Conservation (phyloP, 2,888 invertebrate genomes). For the Parnassius mnemosyne region DNA sequence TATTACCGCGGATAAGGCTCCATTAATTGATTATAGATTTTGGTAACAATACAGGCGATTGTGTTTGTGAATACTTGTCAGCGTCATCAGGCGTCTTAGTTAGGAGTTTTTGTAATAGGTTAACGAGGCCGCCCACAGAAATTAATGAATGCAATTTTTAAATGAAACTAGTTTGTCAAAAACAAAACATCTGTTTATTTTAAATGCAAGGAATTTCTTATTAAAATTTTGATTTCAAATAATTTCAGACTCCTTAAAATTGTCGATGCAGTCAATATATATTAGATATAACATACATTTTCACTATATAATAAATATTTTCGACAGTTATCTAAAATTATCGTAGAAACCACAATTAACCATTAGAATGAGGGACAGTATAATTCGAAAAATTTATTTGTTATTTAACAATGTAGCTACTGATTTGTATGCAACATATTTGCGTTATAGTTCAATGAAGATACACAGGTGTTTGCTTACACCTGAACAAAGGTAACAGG, state of each 20-base stretch:
- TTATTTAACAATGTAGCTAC: conserved; percentile 24
- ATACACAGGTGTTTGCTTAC: conserved; percentile 57
- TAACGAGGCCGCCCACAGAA: conserved; percentile 50
- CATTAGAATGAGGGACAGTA: no score
- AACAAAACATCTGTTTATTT: background rate
- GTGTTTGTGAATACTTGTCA: conserved; percentile 68
- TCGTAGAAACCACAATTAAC: no score
- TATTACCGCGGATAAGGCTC: conserved; percentile 59
- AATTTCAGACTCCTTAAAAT: no score
- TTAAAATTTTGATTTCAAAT: no score
- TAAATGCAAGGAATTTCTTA: no score
- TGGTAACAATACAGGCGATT: conserved; percentile 66
- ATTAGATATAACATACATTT: no score
- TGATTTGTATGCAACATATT: conserved; percentile 22
- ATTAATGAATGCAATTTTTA: conserved; percentile 35
- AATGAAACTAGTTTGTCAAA: background rate
- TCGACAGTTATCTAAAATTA: no score
- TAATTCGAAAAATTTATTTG: background rate
- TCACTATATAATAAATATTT: no score
- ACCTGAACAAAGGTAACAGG: conserved; percentile 48
- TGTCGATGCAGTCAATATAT: no score
- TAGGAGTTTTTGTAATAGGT: conserved; percentile 63
- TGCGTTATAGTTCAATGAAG: conserved; percentile 34
- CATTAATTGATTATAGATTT: conserved; percentile 65
- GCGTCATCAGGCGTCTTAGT: conserved; percentile 48